Base-by-base conservation (phyloP, 1,140 invertebrate genomes). In the Drosophila sproati region DNA sequence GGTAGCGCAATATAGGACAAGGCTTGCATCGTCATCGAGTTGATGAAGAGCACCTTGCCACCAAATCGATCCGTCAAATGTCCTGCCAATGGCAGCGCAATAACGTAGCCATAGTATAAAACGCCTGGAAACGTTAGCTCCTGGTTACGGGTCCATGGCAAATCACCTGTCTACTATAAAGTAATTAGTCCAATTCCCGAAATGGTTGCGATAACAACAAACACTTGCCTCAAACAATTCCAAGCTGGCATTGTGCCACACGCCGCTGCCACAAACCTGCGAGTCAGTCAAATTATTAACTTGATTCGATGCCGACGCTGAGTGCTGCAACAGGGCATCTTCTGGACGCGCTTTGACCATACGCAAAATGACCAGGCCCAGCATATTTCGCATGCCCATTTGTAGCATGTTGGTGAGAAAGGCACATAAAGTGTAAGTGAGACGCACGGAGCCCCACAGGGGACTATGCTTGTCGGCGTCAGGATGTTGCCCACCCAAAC, bases 41-140 rank as follows among this genome's bases (percentile, higher is more conserved):
- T 67, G 31, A 85, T 78, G 4, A 90, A 92, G 5, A 91, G 54
- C 2, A 59, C 3, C 51, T 92, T 92, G 52, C 88, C 90, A 37
- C 91, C 90, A 45, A 76, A 92, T 7, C 78, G 62, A 29, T 92
- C 91, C 0, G 88, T 66, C 34, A 92, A 47, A 12, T 77, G 73
- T 32, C 91, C 91, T 3, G 88, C 83, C 4, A 92, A 5, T 0
- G 82, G 86, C 3, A 90, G 45, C 2, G 78, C 76, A 12, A 88
- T 51, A 3, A 92, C 77, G 10, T 80, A 92, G 39, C 91, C 91
- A 45, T 92, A 92, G 62, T 80, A 92, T 43, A 85, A 91, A 0
- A 73, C 54, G 1, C 91, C 79, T 0, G 80, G 78, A 41, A 92
- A 80, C 0, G 66, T 48, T 4, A 92, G 43, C 52, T 87, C 82